A percentile compares a stretch with the other conserved stretches of the same genome.
Conservation (phyloP, 2,888 invertebrate species). For the Phrixothrix hirtus region DNA sequence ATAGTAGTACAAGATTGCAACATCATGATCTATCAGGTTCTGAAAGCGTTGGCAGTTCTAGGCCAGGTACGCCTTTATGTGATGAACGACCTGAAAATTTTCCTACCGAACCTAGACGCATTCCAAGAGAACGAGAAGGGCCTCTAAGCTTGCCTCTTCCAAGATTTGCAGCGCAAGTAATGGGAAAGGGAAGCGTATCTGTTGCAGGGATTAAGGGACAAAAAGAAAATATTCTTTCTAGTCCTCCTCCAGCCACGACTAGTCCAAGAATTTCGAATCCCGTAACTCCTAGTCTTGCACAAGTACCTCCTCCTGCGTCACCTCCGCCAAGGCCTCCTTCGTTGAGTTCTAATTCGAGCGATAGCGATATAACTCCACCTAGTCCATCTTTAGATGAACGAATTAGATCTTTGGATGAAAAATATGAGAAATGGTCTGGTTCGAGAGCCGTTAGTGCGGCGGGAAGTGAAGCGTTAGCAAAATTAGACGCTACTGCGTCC, state of each 20-base stretch:
- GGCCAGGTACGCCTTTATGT: slow-evolving; percentile 84
- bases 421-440: slow-evolving; percentile 88
- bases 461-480: slow-evolving; percentile 59
- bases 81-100: slow-evolving; percentile 79
- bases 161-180: slow-evolving; percentile 71
- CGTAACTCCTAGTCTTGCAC: slow-evolving; percentile 49
- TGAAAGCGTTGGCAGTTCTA: slow-evolving; percentile 70
- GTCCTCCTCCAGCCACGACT: slow-evolving; percentile 58
- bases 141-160: slow-evolving; percentile 86
- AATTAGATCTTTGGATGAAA: slow-evolving; percentile 89
- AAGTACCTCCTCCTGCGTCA: slow-evolving; percentile 63
- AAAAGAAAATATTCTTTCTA: slow-evolving; percentile 45
- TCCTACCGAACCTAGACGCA: slow-evolving; percentile 75
- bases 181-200: slow-evolving; percentile 52
- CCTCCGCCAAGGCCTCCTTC: slow-evolving; percentile 72
- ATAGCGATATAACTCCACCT: slow-evolving; percentile 68
- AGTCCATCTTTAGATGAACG: slow-evolving; percentile 87
- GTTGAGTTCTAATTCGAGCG: slow-evolving; percentile 74
- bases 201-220: slow-evolving; percentile 55
- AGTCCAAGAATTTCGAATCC: slow-evolving; percentile 53
- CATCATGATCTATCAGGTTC: slow-evolving; percentile 63
- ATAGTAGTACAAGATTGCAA: slow-evolving; percentile 48
- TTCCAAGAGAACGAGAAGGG: slow-evolving; percentile 61
- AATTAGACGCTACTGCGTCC: slow-evolving; percentile 59
- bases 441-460: slow-evolving; percentile 65